Conservation (phyloP, 2,797 vertebrate species). For the Spinibarbus caldwelli region DNA sequence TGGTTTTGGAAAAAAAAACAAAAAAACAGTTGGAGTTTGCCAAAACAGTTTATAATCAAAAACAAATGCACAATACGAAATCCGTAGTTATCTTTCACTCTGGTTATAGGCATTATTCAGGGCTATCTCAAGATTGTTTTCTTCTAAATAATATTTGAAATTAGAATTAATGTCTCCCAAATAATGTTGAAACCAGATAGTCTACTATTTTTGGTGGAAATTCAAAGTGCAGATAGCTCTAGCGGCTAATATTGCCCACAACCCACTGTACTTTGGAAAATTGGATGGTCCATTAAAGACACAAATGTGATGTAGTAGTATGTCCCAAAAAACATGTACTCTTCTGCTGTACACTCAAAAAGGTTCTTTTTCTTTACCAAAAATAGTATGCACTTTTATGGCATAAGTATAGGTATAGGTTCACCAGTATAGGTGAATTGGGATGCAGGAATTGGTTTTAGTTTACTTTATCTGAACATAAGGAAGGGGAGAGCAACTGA, state of each 20-base stretch:
- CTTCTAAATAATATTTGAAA: neutral
- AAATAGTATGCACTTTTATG: too few species aligned
- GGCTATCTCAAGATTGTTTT: neutral
- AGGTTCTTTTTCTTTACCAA: too few species aligned
- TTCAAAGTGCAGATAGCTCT: neutral
- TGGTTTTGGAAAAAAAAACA: too few species aligned
- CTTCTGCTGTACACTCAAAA: too few species aligned
- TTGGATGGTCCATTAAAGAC: too few species aligned
- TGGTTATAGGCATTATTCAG: neutral
- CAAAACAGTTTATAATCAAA: too few species aligned
- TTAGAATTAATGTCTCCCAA: neutral
- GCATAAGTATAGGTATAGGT: neutral
- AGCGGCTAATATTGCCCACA: neutral
- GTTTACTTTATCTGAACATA: neutral
- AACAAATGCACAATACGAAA: too few species aligned
- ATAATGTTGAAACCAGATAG: neutral
- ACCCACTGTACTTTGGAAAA: neutral
- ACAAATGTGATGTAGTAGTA: too few species aligned
- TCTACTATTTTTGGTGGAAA: neutral
- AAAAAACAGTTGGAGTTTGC: too few species aligned
- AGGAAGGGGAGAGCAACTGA: neutral
- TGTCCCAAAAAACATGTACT: too few species aligned
- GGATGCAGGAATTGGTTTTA: neutral
- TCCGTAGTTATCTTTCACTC: too few species aligned
- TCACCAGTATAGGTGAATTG: neutral